Base-by-base conservation (phyloP, 2,888 invertebrate species). In the Tetropium fuscum region DNA sequence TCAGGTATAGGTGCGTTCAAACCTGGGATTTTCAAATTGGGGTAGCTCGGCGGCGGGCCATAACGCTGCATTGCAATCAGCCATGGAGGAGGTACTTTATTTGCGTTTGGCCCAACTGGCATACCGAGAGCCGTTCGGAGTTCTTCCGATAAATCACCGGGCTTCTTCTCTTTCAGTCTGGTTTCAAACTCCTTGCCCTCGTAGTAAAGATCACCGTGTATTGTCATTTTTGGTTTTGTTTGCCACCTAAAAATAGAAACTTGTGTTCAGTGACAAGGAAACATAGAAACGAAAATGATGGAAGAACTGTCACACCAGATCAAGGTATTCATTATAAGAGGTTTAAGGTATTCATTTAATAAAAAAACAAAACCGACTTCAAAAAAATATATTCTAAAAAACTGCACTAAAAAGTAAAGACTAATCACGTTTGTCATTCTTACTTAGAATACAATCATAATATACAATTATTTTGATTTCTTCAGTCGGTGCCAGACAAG, bases 111-210 rank as follows among this genome's bases (percentile, higher is more conserved):
- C 0, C 98, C 99, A 6, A 98, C 93, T 0, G 99, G 99, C 98
- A 99, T 99, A 19, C 99, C 99, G 41, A 99, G 85, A 0, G 99
- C 97, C 1, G 97, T 97, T 45, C 98, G 86, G 60, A 99, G 81
- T 76, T 99, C 98, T 78, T 98, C 98, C 0, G 96, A 93, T 25
- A 99, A 82, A 78, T 98, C 97, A 0, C 99, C 99, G 0, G 99
- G 99, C 77, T 99, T 99, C 83, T 99, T 99, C 81, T 99, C 98
- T 58, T 96, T 95, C 58, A 99, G 85, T 25, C 97, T 87, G 0
- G 98, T 98, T 83, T 99, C 99, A 80, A 97, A 97, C 83, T 99
- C 99, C 81, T 98, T 98, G 36, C 98, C 98, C 82, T 99, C 98
- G 80, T 98, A 99, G 81, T 99, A 99, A 5, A 99, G 84, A 83